Evolutionary conservation across 2,888 invertebrate genomes (phyloP), one percentile per base, ranked within the genome.

Genomic region (Crepidodera aurea): DNA sequence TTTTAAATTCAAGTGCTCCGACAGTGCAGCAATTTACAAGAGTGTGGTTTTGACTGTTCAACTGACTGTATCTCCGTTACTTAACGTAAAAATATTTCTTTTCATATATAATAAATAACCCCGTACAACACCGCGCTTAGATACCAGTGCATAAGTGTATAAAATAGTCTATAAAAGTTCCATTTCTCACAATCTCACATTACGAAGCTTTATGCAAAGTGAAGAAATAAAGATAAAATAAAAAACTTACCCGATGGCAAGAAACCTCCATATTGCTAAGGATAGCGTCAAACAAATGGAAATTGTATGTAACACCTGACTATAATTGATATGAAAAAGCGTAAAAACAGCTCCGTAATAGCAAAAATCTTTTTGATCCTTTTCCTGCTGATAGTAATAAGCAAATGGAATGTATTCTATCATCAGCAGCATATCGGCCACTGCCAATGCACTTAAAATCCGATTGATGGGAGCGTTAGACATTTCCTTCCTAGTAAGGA

Each of bases 371-470:
- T 84, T 82, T 62, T 87, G 86, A 0, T 88, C 88, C 46, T 87
- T 80, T 75, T 88, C 82, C 75, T 87, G 86, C 53, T 74, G 71
- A 76, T 86, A 87, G 78, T 90, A 89, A 53, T 88, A 84, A 2
- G 88, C 87, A 75, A 89, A 91, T 2, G 91, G 90, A 66, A 92
- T 87, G 76, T 92, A 93, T 73, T 94, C 94, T 78, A 94, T 80
- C 90, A 96, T 96, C 22, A 96, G 92, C 69, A 94, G 86, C 81
- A 95, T 90, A 78, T 96, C 96, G 1, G 94, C 92, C 0, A 93
- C 90, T 0, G 96, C 95, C 54, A 96, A 80, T 79, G 90, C 89
- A 67, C 92, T 93, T 48, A 96, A 84, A 55, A 96, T 91, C 39
- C 91, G 84, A 81, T 96, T 96, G 71, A 94, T 94, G 1, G 95